Evolutionary conservation across 2,113 vertebrate genomes (phyloP).

Genomic region (Puntigrus tetrazona): DNA sequence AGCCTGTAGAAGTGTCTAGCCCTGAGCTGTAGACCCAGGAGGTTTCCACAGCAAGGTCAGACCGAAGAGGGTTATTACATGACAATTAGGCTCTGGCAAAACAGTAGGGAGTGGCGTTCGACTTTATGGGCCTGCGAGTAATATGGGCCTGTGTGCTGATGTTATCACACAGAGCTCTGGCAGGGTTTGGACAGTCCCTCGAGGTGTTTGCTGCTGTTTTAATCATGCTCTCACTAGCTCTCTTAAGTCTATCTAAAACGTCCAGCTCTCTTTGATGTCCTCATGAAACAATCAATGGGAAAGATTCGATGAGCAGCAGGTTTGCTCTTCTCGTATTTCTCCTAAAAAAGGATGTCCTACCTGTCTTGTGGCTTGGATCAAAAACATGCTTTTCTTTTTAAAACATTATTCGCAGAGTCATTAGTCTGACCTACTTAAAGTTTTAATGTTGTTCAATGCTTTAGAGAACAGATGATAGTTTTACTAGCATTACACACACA

Average conservation of each 20-base stretch:
- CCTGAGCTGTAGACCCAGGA: constrained; percentile 7
- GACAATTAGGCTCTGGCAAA: constrained; percentile 28
- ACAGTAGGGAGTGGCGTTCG: constrained; percentile 32
- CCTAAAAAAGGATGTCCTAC: background rate
- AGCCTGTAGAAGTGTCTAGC: constrained; percentile 16
- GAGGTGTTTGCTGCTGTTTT: constrained; percentile 33
- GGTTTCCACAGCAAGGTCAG: constrained; percentile 17
- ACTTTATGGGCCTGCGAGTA: constrained; percentile 10
- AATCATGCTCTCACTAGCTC: background rate
- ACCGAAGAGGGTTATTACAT: constrained; percentile 20
- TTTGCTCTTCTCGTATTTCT: background rate
- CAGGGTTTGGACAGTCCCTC: background rate
- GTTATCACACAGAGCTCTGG: constrained; percentile 27
- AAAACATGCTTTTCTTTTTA: background rate
- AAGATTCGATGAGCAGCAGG: background rate
- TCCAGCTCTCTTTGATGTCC: constrained; percentile 63
- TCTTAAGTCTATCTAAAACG: constrained; percentile 23
- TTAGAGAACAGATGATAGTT: background rate
- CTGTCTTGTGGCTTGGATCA: background rate
- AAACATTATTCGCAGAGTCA: background rate
- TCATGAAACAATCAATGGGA: constrained; percentile 29
- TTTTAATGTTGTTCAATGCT: background rate
- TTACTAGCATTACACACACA: background rate
- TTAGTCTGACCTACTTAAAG: background rate
- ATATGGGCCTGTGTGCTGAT: constrained; percentile 32